A percentile compares a stretch with the other conserved stretches of the same genome.
These are phyloP conservation scores for Synanthedon vespiformis DNA, from an alignment of 2,888 invertebrate species.

Conservation along the genomic window DNA sequence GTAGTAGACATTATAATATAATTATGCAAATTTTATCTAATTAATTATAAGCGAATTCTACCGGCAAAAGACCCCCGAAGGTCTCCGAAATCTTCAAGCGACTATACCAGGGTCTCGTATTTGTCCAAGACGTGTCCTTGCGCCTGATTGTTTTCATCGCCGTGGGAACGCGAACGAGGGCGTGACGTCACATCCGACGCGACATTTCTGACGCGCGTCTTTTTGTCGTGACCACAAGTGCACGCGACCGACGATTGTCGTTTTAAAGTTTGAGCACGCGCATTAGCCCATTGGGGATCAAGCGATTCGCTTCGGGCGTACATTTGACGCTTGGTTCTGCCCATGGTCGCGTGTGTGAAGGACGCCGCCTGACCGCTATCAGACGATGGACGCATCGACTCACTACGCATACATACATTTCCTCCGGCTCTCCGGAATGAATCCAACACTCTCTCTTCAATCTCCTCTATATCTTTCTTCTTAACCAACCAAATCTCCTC, in stretches of 20 bases:
- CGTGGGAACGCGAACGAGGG: slow-evolving; percentile 51
- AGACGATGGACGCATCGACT: slow-evolving; percentile 35
- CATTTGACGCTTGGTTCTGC: slow-evolving; percentile 32
- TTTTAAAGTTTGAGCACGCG: slow-evolving; percentile 49
- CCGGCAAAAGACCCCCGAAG: slow-evolving; percentile 5
- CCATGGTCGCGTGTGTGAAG: slow-evolving; percentile 42
- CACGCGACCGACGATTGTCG: slow-evolving; percentile 59
- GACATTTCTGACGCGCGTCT: slow-evolving; percentile 41
- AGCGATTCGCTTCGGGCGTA: slow-evolving; percentile 57
- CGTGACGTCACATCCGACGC: slow-evolving; percentile 28
- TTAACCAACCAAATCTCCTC: slow-evolving; percentile 67
- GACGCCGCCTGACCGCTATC: slow-evolving; percentile 36
- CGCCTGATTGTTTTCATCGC: slow-evolving; percentile 43
- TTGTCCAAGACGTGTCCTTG: slow-evolving; percentile 59
- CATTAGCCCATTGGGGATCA: slow-evolving; percentile 46
- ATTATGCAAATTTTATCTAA: background rate
- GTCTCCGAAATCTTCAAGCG: slow-evolving; percentile 2
- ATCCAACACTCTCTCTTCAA: slow-evolving; percentile 57
- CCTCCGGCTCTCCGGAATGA: slow-evolving; percentile 55
- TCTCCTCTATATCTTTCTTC: slow-evolving; percentile 63
- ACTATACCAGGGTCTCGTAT: slow-evolving; percentile 63
- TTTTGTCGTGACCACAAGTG: slow-evolving; percentile 61
- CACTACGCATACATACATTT: slow-evolving; percentile 32
- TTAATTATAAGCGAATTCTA: slow-evolving; percentile 3
- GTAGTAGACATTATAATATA: too few relatives aligned